Conservation (phyloP, 2,888 invertebrate genomes). For the Ichneumoninae sp. region DNA sequence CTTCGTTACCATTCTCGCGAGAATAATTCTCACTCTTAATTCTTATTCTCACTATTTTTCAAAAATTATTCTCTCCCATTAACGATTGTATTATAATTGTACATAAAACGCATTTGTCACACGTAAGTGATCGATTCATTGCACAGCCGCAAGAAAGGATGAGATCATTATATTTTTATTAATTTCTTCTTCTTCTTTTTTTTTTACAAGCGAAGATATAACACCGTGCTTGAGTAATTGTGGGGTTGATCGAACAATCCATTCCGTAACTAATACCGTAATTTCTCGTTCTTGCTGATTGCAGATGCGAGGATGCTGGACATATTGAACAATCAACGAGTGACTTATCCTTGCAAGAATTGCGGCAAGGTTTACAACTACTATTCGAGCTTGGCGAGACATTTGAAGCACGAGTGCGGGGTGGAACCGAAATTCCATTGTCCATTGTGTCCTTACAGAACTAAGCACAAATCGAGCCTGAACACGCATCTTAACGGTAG, state of each 20-base stretch:
- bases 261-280: constrained; percentile 35
- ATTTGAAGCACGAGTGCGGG: constrained; percentile 85
- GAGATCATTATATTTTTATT: neutral
- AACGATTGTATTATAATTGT: constrained; percentile 48
- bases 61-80: neutral
- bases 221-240: constrained; percentile 54
- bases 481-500: constrained; percentile 82
- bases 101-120: constrained; percentile 48
- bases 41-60: neutral
- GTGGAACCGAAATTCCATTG: constrained; percentile 85
- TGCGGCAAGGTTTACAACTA: constrained; percentile 85
- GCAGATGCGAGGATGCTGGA: constrained; percentile 73
- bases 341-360: constrained; percentile 82
- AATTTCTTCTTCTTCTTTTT: neutral
- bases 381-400: constrained; percentile 83
- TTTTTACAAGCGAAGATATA: constrained; percentile 35
- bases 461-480: constrained; percentile 82
- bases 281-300: constrained; percentile 69
- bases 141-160: neutral
- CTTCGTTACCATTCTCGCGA: neutral
- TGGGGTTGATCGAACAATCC: constrained; percentile 22
- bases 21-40: constrained; percentile 10
- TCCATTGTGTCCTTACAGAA: constrained; percentile 83
- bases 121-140: constrained; percentile 24
- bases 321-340: constrained; percentile 72